Base-by-base conservation (phyloP, 2,113 vertebrate genomes). In the Phyllopteryx taeniolatus region DNA sequence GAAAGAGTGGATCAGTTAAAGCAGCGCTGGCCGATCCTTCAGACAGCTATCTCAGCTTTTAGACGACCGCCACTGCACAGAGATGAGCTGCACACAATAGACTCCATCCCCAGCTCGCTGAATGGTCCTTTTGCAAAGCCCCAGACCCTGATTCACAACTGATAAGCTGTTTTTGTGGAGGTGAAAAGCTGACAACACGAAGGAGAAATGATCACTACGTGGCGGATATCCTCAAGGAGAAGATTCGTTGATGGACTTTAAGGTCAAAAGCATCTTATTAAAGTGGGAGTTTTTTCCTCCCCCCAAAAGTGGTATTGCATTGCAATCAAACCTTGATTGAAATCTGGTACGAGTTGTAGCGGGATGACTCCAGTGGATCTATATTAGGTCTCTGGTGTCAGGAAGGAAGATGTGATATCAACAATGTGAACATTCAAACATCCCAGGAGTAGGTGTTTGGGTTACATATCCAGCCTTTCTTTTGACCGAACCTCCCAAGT, bases 401-500 rank as follows among this genome's bases (percentile, higher is more conserved):
- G 61, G 46, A 59, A 75, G 70, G 66, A 71, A 75, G 80, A 83
- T 85, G 84, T 75, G 69, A 85, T 87, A 81, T 71, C 85, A 66
- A 77, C 83, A 86, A 83, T 79, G 83, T 82, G 82, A 84, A 90
- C 84, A 84, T 70, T 61, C 59, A 61, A 39, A 61, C 15, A 81
- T 89, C 86, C 86, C 90, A 35, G 10, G 77, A 35, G 77, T 42
- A 71, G 77, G 74, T 78, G 89, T 86, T 90, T 85, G 66, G 73
- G 84, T 91, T 89, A 88, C 90, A 89, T 81, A 86, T 79, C 86
- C 82, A 71, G 35, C 71, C 75, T 87, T 87, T 88, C 78, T 86
- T 89, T 84, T 86, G 86, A 88, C 90, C 89, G 90, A 84, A 90
- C 79, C 39, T 70, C 84, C 85, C 74, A 73, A 79, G 79, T 86